Evolutionary conservation across 2,888 invertebrate genomes (phyloP), one percentile per base, ranked within the genome.

Genomic region (Priocnemis perturbator): DNA sequence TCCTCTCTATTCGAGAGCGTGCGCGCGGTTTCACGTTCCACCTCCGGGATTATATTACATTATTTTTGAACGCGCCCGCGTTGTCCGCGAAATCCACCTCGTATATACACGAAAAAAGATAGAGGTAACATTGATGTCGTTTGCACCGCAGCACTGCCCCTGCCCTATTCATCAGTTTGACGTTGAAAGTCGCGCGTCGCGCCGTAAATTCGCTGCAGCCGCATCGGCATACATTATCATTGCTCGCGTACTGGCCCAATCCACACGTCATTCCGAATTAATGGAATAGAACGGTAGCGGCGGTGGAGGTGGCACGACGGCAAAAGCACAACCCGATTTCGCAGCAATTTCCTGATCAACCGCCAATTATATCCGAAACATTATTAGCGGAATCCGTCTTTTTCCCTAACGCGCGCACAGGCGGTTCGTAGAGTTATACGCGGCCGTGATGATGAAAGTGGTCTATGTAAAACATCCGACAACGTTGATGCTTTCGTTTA

Each of bases 181-280:
- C 45, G 30, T n/a, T 4, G 44, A 37, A 69, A 64, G 63, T 63
- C 58, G 52, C 37, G 56, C 45, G 63, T 63, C 58, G 52, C 37
- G 56, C 45, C 26, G 57, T 60, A 58, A 65, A 68, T 71, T 67
- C n/a, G 47, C 21, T 14, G 17, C 37, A 15, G 26, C 4, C 60
- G 20, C 11, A 26, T 11, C 53, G 19, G 5, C 30, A 37, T 37
- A 19, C 19, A 26, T 17, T n/a, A 67, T 68, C 66, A 67, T 66
- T 53, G 59, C 47, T 14, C 17, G 3, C 53, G 15, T 15, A 15
- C 15, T 9, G 47, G 47, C 26, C 26, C 26, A 26, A 26, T 5
- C 26, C 47, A 7, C 47, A 7, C 17, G 47, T 47, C 47, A 15
- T 47, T 17, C 11, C 11, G n/a, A 50, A 50, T 19, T 50, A 50